A percentile compares a stretch with the other conserved stretches of the same genome.
Evolutionary conservation across 1,140 invertebrate species (phyloP).

Genomic region (Trichonephila clavata): DNA sequence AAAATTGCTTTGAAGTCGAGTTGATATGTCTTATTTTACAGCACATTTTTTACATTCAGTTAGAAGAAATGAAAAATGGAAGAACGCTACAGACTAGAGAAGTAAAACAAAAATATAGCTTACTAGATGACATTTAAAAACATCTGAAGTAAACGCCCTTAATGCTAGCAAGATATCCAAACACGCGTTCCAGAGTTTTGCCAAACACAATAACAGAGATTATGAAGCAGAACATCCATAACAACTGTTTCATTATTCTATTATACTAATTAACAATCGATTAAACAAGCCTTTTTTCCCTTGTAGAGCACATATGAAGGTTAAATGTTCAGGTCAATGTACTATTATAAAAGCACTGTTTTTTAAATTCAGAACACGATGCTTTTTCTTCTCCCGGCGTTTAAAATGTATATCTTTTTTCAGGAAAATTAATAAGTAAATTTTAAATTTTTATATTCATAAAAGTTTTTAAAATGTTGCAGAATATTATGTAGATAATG

Average conservation of each 20-base stretch:
- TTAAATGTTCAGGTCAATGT: neutral
- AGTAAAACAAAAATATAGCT: neutral
- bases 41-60: no score
- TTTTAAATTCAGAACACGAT: neutral
- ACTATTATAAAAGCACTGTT: neutral
- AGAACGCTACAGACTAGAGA: no score
- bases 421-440: no score
- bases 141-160: neutral
- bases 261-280: constrained; percentile 28
- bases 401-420: no score
- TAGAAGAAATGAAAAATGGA: no score
- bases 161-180: neutral
- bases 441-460: no score
- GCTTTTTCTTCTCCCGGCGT: neutral
- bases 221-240: neutral
- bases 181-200: neutral
- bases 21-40: no score
- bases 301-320: neutral
- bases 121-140: neutral
- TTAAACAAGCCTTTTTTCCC: neutral
- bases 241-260: neutral
- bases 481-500: no score
- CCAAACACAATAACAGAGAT: neutral
- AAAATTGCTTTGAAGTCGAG: neutral
- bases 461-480: no score